Percentiles rank a stretch among this genome's conserved stretches.
Evolutionary conservation across 2,888 invertebrate genomes (phyloP).

Genomic region (Elmis aenea): DNA sequence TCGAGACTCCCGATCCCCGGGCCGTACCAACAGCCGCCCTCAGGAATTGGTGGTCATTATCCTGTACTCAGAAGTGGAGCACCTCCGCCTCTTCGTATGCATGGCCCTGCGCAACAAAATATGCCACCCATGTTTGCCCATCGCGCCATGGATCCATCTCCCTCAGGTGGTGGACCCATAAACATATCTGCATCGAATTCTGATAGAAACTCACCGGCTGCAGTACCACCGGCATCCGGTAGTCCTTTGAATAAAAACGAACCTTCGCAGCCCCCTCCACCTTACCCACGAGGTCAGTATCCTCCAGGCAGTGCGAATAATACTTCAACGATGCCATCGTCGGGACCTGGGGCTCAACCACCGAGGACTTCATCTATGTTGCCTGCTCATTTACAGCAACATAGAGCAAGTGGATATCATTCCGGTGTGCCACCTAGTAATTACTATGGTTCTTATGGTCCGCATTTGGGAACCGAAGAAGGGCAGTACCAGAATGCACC

Average conservation of each 20-base stretch:
- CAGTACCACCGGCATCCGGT: slow-evolving; percentile 44
- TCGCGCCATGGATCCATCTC: slow-evolving; percentile 52
- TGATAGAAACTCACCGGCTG: slow-evolving; percentile 37
- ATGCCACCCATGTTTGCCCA: slow-evolving; percentile 46
- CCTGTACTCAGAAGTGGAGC: slow-evolving; percentile 32
- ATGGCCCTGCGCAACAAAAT: slow-evolving; percentile 23
- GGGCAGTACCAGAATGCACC: slow-evolving; percentile 45
- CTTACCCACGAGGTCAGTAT: slow-evolving; percentile 41
- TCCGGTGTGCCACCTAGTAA: slow-evolving; percentile 49
- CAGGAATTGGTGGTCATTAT: slow-evolving; percentile 33
- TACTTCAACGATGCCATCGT: slow-evolving; percentile 23
- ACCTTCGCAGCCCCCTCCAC: slow-evolving; percentile 33
- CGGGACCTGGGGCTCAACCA: slow-evolving; percentile 9
- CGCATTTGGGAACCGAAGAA: slow-evolving; percentile 43
- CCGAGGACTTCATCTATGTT: slow-evolving; percentile 9
- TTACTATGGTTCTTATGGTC: slow-evolving; percentile 47
- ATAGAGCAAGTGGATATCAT: slow-evolving; percentile 41
- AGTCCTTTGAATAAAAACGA: slow-evolving; percentile 38
- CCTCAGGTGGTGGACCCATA: slow-evolving; percentile 52
- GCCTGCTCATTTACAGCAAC: slow-evolving; percentile 19
- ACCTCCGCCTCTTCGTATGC: slow-evolving; percentile 26
- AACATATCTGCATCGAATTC: slow-evolving; percentile 34
- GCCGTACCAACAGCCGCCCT: slow-evolving; percentile 32
- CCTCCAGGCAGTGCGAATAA: slow-evolving; percentile 34
- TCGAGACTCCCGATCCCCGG: slow-evolving; percentile 26